Evolutionary conservation across 2,888 invertebrate species (phyloP).

Genomic region (Archaeoteleia sp.): DNA sequence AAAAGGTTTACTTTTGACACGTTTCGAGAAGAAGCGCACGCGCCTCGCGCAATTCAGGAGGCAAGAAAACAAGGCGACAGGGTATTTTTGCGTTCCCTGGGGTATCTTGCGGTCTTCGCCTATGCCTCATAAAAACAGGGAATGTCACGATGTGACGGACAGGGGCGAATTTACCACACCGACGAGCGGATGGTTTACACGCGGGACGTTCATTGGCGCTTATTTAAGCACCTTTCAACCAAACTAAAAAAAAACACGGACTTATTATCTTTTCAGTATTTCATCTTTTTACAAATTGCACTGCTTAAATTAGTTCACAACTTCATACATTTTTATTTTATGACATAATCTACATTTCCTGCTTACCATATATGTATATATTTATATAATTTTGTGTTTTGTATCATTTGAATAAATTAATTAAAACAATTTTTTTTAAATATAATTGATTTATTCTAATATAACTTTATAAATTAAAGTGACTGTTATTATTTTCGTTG

Average conservation of each 20-base stretch:
- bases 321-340: too few relatives aligned
- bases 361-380: too few relatives aligned
- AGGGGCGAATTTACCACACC: constrained; percentile 63
- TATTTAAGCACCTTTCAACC: constrained; percentile 49
- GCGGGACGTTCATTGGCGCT: constrained; percentile 60
- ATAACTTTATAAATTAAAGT: neutral
- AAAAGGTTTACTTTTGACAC: constrained; percentile 19
- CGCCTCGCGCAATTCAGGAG: constrained; percentile 47
- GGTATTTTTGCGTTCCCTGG: constrained; percentile 61
- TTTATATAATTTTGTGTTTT: too few relatives aligned
- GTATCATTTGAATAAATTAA: too few relatives aligned
- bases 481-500: constrained; percentile 12
- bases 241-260: constrained; percentile 43
- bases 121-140: constrained; percentile 57
- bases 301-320: too few relatives aligned
- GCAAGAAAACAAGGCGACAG: constrained; percentile 63
- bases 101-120: constrained; percentile 53
- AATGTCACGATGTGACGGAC: constrained; percentile 64
- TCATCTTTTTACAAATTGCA: neutral
- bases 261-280: constrained; percentile 13
- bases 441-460: neutral
- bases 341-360: too few relatives aligned
- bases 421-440: too few relatives aligned
- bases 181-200: constrained; percentile 58
- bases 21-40: constrained; percentile 22